These are phyloP conservation scores for Dromius quadrimaculatus DNA, from an alignment of 2,888 invertebrate genomes.

Conservation along the genomic window DNA sequence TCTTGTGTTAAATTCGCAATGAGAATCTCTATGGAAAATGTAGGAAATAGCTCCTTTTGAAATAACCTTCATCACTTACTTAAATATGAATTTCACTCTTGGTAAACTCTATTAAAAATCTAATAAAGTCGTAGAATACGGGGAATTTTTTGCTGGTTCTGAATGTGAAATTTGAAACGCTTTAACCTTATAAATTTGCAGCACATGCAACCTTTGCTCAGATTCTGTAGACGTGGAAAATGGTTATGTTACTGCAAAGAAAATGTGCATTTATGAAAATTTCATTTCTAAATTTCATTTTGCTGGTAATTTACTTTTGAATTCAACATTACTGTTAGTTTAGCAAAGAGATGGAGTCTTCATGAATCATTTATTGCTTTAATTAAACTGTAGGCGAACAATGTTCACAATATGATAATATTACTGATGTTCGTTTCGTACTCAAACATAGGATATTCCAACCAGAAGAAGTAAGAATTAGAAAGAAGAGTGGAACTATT, in stretches of 20 bases:
- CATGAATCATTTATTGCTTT: background rate
- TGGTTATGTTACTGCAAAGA: constrained; percentile 27
- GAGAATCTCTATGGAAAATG: too few species aligned
- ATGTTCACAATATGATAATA: too few species aligned
- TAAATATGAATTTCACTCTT: too few species aligned
- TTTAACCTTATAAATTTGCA: constrained; percentile 5
- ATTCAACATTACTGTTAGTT: constrained; percentile 28
- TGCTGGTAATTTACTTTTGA: constrained; percentile 28
- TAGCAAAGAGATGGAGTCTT: background rate
- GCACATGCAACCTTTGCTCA: constrained; percentile 5
- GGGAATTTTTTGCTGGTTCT: constrained; percentile 2
- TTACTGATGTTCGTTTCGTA: too few species aligned
- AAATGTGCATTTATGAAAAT: constrained; percentile 33
- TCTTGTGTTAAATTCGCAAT: too few species aligned
- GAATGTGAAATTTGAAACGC: background rate
- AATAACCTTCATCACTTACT: too few species aligned
- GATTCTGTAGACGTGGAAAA: constrained; percentile 17
- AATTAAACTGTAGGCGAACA: too few species aligned
- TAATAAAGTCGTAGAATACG: background rate
- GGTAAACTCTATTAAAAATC: background rate
- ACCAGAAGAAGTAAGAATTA: too few species aligned
- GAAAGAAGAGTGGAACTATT: too few species aligned
- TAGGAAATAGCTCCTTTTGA: too few species aligned
- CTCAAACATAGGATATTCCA: too few species aligned
- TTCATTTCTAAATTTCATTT: constrained; percentile 38